Evolutionary conservation across 2,888 invertebrate genomes (phyloP).

Genomic region (Erebia ligea): DNA sequence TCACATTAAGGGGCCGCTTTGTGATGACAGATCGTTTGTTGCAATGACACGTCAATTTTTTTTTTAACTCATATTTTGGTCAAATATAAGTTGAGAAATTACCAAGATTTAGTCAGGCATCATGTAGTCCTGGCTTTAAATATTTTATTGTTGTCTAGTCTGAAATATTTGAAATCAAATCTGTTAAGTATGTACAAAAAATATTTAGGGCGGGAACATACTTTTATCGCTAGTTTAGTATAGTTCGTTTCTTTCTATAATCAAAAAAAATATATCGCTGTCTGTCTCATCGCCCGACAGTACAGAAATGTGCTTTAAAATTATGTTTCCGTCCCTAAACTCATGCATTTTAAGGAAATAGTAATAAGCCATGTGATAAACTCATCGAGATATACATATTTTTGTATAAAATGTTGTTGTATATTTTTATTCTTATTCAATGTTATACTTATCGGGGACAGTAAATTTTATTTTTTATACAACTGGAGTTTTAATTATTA

Average conservation of each 20-base stretch:
- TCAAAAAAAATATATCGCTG: too few relatives aligned
- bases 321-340: not conserved
- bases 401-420: constrained; percentile 60
- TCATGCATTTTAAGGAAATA: constrained; percentile 14
- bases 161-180: constrained; percentile 15
- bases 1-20: not conserved
- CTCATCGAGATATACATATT: constrained; percentile 52
- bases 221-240: not conserved
- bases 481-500: constrained; percentile 8
- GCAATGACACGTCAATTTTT: not conserved
- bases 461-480: constrained; percentile 65
- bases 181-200: constrained; percentile 7
- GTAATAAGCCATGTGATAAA: constrained; percentile 36
- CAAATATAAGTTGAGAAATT: not conserved
- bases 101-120: not conserved
- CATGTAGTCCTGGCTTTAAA: not conserved
- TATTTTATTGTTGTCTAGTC: constrained; percentile 28
- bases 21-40: too few relatives aligned
- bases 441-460: constrained; percentile 59
- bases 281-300: not conserved
- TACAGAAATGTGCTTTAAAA: not conserved
- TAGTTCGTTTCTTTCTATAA: too few relatives aligned
- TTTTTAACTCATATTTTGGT: not conserved
- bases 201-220: constrained; percentile 14
- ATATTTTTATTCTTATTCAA: constrained; percentile 58